Conservation (phyloP, 2,797 vertebrate genomes). For the Gobionotothen gibberifrons region DNA sequence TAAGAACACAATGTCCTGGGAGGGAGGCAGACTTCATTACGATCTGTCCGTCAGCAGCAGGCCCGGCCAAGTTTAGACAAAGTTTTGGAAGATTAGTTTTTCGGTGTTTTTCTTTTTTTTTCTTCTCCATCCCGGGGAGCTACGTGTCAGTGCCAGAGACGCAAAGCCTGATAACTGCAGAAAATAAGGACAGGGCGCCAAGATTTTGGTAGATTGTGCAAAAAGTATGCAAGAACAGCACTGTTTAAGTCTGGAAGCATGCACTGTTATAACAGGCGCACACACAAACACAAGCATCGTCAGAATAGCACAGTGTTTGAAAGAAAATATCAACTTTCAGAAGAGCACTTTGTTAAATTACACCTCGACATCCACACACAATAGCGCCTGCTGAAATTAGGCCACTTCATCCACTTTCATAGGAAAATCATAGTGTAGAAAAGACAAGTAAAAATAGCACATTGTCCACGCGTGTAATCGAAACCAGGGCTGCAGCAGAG, state of each 20-base stretch:
- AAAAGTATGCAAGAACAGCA: conserved; percentile 22
- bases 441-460: conserved; percentile 59
- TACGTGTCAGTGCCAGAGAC: conserved; percentile 63
- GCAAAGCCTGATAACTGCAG: conserved; percentile 47
- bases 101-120: conserved; percentile 45
- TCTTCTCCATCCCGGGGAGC: conserved; percentile 41
- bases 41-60: conserved; percentile 59
- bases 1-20: conserved; percentile 62
- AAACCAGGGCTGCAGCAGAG: conserved; percentile 61
- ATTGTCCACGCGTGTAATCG: conserved; percentile 62
- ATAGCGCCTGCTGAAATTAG: conserved; percentile 59
- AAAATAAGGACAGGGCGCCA: conserved; percentile 53
- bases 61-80: conserved; percentile 69
- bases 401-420: conserved; percentile 51
- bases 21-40: conserved; percentile 69
- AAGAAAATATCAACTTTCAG: conserved; percentile 48
- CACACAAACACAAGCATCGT: conserved; percentile 27
- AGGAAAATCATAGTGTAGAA: conserved; percentile 44
- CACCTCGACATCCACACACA: conserved; percentile 54
- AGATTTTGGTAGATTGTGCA: conserved; percentile 53
- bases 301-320: conserved; percentile 57
- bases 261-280: conserved; percentile 1
- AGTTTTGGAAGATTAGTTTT: conserved; percentile 65
- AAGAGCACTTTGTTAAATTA: conserved; percentile 64
- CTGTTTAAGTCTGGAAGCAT: conserved; percentile 32